phyloP scores from a whole-genome alignment of 2,797 vertebrate genomes.

The Salarias fasciatus region DNA sequence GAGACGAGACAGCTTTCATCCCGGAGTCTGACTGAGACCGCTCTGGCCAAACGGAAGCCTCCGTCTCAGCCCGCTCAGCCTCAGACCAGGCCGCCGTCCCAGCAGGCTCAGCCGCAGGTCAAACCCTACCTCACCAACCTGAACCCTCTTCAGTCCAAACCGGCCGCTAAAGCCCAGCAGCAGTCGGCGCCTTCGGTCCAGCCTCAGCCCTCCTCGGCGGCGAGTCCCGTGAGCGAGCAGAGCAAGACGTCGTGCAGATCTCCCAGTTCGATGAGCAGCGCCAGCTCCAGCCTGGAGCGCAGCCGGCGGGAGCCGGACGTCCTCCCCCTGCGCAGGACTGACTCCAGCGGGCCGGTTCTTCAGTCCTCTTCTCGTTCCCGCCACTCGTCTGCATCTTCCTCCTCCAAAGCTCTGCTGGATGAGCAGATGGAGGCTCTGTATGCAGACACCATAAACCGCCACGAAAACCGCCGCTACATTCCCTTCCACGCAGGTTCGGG shows the following conservation, averaged over 20 bases:
- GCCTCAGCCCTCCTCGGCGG: constrained; percentile 62
- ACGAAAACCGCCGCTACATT: constrained; percentile 95
- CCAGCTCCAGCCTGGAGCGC: constrained; percentile 79
- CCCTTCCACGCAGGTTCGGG: constrained; percentile 95
- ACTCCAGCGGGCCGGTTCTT: constrained; percentile 87
- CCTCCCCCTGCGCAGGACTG: constrained; percentile 89
- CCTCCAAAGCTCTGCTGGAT: constrained; percentile 81
- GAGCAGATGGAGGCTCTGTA: constrained; percentile 91
- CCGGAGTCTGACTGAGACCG: constrained; percentile 40
- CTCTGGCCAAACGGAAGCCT: constrained; percentile 37
- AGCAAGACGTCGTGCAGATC: constrained; percentile 70
- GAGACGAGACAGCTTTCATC: constrained; percentile 64
- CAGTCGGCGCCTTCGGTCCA: constrained; percentile 19
- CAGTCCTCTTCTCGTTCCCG: constrained; percentile 84
- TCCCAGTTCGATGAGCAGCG: constrained; percentile 68
- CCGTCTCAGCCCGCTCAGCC: constrained; percentile 56
- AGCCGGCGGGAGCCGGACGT: constrained; percentile 86
- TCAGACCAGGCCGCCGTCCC: constrained; percentile 42
- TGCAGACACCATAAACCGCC: constrained; percentile 92
- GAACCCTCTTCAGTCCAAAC: constrained; percentile 53
- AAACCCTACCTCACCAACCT: constrained; percentile 48
- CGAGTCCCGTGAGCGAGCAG: constrained; percentile 57
- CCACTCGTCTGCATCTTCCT: constrained; percentile 87
- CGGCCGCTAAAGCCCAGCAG: constrained; percentile 45
- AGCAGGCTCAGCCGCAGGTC: constrained; percentile 54